A percentile compares a stretch with the other conserved stretches of the same genome.
Conservation (phyloP, 2,888 invertebrate species). For the Tipula confusa region DNA sequence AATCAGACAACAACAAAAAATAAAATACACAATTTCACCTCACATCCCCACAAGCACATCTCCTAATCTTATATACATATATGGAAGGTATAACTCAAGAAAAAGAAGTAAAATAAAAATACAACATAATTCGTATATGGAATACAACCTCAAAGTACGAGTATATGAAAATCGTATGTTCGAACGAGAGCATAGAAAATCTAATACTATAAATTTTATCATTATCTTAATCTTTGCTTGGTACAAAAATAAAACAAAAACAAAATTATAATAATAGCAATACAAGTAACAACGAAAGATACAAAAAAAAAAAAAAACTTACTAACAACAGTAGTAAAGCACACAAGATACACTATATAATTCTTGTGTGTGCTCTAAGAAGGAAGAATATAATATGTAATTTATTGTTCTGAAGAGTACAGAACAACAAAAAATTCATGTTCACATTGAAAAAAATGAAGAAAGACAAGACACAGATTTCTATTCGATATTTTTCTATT, state of each 20-base stretch:
- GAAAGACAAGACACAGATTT: background rate
- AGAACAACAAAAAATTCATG: background rate
- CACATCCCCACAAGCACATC: background rate
- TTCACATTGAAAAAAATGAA: background rate
- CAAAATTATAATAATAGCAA: background rate
- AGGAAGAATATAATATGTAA: background rate
- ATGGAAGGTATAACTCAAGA: background rate
- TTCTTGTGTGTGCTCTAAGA: background rate
- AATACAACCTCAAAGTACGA: conserved; percentile 21
- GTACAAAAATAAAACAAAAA: background rate
- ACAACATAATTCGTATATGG: background rate
- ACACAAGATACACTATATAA: background rate
- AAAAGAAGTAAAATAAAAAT: background rate
- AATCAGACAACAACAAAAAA: background rate
- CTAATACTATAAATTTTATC: conserved; percentile 4
- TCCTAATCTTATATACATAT: background rate
- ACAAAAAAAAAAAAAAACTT: background rate
- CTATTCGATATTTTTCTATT: background rate
- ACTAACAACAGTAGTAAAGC: background rate
- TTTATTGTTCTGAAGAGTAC: background rate
- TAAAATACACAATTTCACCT: background rate
- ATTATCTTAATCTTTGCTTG: conserved; percentile 7
- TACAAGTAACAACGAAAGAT: background rate
- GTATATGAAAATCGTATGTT: background rate
- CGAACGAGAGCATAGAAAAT: background rate